These are phyloP conservation scores for Crotalus horridus DNA, from an alignment of 2,113 vertebrate genomes.

Conservation along the genomic window DNA sequence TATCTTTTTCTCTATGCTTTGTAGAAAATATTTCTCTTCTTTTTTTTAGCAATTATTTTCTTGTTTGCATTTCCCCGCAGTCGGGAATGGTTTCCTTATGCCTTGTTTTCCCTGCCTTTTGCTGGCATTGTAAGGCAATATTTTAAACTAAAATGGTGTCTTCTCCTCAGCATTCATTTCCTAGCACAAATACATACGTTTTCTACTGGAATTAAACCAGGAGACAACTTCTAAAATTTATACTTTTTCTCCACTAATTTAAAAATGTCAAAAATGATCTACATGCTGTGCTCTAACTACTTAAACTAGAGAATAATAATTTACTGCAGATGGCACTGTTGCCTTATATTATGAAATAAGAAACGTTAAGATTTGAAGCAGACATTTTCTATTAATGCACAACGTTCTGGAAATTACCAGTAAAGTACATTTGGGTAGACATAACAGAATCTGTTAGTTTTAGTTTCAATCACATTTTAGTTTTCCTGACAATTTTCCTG, in stretches of 20 bases:
- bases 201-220: not conserved
- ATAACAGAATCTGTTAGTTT: not conserved
- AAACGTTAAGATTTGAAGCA: conserved; percentile 13
- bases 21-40: no score
- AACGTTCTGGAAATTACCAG: conserved; percentile 24
- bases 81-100: not conserved
- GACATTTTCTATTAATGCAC: conserved; percentile 22
- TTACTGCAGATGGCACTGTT: conserved; percentile 67
- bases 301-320: conserved; percentile 28
- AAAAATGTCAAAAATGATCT: not conserved
- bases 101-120: not conserved
- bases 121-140: not conserved
- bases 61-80: no score
- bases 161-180: not conserved
- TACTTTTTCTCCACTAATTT: not conserved
- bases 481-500: not conserved
- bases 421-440: not conserved
- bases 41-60: no score
- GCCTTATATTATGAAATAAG: conserved; percentile 21
- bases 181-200: not conserved
- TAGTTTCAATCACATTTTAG: not conserved
- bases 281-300: not conserved
- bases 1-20: no score
- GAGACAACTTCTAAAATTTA: not conserved
- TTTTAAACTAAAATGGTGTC: not conserved